Percentiles rank a stretch among this genome's conserved stretches.
Evolutionary conservation across 2,888 invertebrate species (phyloP).

Genomic region (Tetheella fluctuosa): DNA sequence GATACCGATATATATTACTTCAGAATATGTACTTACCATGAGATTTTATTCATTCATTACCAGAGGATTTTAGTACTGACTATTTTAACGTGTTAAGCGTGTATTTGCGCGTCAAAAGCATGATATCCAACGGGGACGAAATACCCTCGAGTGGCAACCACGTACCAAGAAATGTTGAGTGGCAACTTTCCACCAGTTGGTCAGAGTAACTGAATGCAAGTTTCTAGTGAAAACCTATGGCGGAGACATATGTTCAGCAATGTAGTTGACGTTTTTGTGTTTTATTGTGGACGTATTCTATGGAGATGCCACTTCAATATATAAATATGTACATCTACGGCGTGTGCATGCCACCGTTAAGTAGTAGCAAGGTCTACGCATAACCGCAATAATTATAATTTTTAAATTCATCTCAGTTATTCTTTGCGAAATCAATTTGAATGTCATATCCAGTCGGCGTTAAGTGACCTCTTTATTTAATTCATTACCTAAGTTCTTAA

Average conservation of each 20-base stretch:
- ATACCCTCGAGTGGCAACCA: not conserved
- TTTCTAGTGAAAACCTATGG: too few species aligned
- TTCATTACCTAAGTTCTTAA: slow-evolving; percentile 36
- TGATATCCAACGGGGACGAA: too few species aligned
- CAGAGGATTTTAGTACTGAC: too few species aligned
- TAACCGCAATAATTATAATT: slow-evolving; percentile 42
- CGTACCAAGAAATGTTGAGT: not conserved
- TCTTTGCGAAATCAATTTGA: slow-evolving; percentile 49
- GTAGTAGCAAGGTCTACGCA: slow-evolving; percentile 68
- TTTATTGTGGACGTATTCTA: not conserved
- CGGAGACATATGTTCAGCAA: too few species aligned
- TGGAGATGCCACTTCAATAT: slow-evolving; percentile 22
- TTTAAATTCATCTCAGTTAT: slow-evolving; percentile 58
- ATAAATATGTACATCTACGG: slow-evolving; percentile 28
- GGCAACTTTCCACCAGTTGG: too few species aligned
- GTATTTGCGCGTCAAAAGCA: too few species aligned
- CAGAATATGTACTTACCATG: too few species aligned
- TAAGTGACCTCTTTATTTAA: slow-evolving; percentile 42
- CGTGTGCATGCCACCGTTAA: slow-evolving; percentile 61
- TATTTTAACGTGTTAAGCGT: too few species aligned
- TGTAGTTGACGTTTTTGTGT: too few species aligned
- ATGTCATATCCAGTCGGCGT: slow-evolving; percentile 30
- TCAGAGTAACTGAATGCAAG: not conserved
- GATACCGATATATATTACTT: too few species aligned
- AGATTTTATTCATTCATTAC: too few species aligned